phyloP scores from a whole-genome alignment of 1,140 invertebrate genomes.

The Meloidogyne floridensis region DNA sequence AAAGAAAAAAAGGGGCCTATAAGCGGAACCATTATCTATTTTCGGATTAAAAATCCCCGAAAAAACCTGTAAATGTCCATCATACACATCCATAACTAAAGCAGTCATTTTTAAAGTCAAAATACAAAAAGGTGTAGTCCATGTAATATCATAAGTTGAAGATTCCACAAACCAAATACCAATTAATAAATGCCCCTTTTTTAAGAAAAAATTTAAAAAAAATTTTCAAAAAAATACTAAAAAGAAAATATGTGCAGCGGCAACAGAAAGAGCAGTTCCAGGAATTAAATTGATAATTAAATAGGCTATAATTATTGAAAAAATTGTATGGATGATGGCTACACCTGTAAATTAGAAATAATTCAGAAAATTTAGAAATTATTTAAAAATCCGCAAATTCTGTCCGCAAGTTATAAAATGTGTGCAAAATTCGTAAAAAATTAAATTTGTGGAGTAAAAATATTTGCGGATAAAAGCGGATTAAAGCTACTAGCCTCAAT shows the following conservation, averaged over 20 bases:
- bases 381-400: too few relatives aligned
- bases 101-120: constrained; percentile 67
- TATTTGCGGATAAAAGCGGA: too few relatives aligned
- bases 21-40: too few relatives aligned
- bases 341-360: constrained; percentile 33
- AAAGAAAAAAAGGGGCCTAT: too few relatives aligned
- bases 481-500: too few relatives aligned
- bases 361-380: background rate
- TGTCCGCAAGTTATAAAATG: too few relatives aligned
- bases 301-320: constrained; percentile 44
- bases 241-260: constrained; percentile 66
- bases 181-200: constrained; percentile 67
- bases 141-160: constrained; percentile 66
- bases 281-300: constrained; percentile 60
- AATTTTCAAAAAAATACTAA: constrained; percentile 55
- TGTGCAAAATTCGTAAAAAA: too few relatives aligned
- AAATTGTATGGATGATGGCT: constrained; percentile 42
- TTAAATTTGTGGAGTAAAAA: too few relatives aligned
- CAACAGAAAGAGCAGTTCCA: constrained; percentile 65
- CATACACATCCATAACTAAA: constrained; percentile 68
- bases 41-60: too few relatives aligned
- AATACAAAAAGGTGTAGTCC: constrained; percentile 70
- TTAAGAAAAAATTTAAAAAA: constrained; percentile 10
- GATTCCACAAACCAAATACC: constrained; percentile 52
- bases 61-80: constrained; percentile 59